phyloP scores from a whole-genome alignment of 1,140 invertebrate genomes.

The Musca vetustissima region DNA sequence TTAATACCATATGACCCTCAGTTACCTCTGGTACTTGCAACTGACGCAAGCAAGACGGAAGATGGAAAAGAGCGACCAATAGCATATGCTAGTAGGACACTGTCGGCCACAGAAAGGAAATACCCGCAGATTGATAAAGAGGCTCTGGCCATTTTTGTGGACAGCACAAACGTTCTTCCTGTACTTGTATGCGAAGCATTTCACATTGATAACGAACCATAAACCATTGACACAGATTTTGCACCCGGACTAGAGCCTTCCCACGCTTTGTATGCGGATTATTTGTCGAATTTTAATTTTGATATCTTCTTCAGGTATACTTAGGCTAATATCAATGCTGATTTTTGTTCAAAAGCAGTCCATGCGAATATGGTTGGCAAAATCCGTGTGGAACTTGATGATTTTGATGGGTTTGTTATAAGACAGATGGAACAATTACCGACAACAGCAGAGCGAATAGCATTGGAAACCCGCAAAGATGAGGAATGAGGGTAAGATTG shows the following conservation, averaged over 20 bases:
- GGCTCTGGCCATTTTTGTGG: conserved; percentile 37
- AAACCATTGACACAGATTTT: conserved; percentile 45
- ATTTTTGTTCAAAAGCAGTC: conserved; percentile 32
- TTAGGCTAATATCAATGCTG: conserved; percentile 35
- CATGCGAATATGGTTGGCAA: not conserved
- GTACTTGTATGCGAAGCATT: conserved; percentile 35
- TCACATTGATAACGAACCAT: conserved; percentile 56
- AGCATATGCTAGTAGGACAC: conserved; percentile 22
- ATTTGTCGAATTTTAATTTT: conserved; percentile 28
- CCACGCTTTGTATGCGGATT: conserved; percentile 33
- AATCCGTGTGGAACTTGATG: not conserved
- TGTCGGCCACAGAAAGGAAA: conserved; percentile 53
- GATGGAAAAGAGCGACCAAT: conserved; percentile 6
- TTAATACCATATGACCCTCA: conserved; percentile 11
- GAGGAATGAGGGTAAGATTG: not conserved
- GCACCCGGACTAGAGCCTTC: not conserved
- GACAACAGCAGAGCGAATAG: conserved; percentile 2
- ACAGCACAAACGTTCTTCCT: too few species aligned
- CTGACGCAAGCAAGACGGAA: not conserved
- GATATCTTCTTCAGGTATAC: conserved; percentile 32
- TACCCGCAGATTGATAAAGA: conserved; percentile 59
- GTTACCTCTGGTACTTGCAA: not conserved
- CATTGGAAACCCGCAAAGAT: not conserved
- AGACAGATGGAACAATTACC: conserved; percentile 18
- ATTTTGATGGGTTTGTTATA: conserved; percentile 22